Evolutionary conservation across 1,140 invertebrate genomes (phyloP), one percentile per base, ranked within the genome.

Genomic region (Bicyclus anynana): DNA sequence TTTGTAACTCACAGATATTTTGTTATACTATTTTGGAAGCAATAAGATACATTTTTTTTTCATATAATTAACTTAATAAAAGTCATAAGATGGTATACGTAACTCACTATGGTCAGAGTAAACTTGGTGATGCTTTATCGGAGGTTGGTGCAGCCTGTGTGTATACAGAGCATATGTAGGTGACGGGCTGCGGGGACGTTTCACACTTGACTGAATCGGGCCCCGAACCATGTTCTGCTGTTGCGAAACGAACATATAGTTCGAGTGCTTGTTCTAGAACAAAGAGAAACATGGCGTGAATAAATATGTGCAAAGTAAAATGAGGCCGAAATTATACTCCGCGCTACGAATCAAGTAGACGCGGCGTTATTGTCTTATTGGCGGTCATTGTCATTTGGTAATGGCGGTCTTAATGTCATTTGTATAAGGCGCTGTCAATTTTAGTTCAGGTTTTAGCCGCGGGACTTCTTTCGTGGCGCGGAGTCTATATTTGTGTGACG

Each of bases 101-200:
- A 59, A 80, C 84, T 84, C 55, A 89, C 87, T 89, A 52, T 89
- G 84, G 62, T 87, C 84, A 20, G 77, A 77, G 46, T 87, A 87
- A 0, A 87, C 79, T n/a, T 68, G 56, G 20, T 87, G 81, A 44
- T 85, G 84, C 63, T 87, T 87, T 72, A 87, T 89, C 35, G 78
- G 77, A 2, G 80, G 82, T 18, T 81, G 79, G 58, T 87, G 90
- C 16, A 87, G 57, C 54, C 89, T 82, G 58, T 87, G 89, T 18
- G 90, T 68, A 21, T 87, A 87, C 27, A 88, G 72, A 9, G 89
- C 80, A 53, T 91, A 91, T 4, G 89, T 90, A 0, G 90, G 90
- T 5, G 90, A 91, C 0, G 91, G 90, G 48, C 90, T 91, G 2
- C 90, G 77, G 5, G 80, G 84, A 9, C 91, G 76, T 59, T 91